phyloP scores from a whole-genome alignment of 2,797 vertebrate species.

The Odontamblyopus lacepedii region DNA sequence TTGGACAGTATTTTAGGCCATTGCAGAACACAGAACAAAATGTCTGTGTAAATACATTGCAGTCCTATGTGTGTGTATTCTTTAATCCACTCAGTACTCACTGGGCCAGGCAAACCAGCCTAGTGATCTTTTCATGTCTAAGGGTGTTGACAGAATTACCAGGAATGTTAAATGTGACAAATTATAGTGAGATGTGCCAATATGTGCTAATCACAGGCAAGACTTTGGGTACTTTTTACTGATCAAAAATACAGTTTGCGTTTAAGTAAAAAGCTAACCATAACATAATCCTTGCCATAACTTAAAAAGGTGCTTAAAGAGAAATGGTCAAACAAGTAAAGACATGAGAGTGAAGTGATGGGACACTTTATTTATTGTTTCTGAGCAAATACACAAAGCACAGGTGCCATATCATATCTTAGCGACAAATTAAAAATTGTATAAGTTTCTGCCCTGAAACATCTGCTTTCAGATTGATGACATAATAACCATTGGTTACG shows the following conservation, averaged over 20 bases:
- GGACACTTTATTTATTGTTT: neutral
- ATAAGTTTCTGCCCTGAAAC: neutral
- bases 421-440: neutral
- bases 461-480: neutral
- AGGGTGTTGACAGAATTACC: too few species aligned
- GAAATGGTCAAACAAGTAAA: neutral
- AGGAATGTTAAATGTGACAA: neutral
- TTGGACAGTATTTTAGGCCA: neutral
- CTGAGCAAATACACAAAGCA: neutral
- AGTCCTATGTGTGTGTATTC: too few species aligned
- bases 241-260: neutral
- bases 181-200: neutral
- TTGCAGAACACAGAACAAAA: neutral
- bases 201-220: neutral
- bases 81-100: too few species aligned
- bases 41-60: constrained; percentile 10
- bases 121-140: too few species aligned
- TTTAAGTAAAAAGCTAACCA: neutral
- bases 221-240: neutral
- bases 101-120: too few species aligned
- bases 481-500: neutral
- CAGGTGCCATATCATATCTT: neutral
- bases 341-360: constrained; percentile 20
- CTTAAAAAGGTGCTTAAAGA: neutral
- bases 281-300: neutral